Base-by-base conservation (phyloP, 2,888 invertebrate genomes). In the Muscina levida region DNA sequence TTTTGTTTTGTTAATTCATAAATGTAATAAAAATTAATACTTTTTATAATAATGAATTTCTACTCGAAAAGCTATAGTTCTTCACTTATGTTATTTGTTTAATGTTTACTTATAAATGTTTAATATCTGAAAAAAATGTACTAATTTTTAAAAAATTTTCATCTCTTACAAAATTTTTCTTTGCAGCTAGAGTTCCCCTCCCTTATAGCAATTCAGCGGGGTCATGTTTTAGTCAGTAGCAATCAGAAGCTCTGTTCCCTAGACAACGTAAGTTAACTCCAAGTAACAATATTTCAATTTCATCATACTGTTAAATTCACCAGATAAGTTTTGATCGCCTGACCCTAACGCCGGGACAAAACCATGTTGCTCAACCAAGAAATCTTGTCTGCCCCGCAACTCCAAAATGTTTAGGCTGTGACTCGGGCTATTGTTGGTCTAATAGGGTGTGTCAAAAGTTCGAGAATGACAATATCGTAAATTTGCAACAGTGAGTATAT, bases 191-290 rank as follows among this genome's bases (percentile, higher is more conserved):
- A 96, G 37, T 92, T 97, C 8, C 92, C 91, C 70, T 94, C 93
- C 42, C 91, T 97, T 56, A 91, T 93, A 0, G 93, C 94, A 84
- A 96, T 98, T 82, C 93, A 94, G 82, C 92, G 95, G 73, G 98
- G 98, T 0, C 95, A 94, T 3, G 95, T 97, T 0, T 93, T 95
- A 24, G 93, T 98, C 53, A 94, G 94, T 87, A 93, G 93, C 77
- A 95, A 95, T 87, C 93, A 94, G 0, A 92, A 93, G 46, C 92
- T 98, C 0, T 98, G 98, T 88, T 95, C 94, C 87, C 91, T 94
- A 0, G 92, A 95, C 57, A 83, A 83, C 73, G 90, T 90, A 86
- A 80, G 76, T 70, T 22, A 51, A 37, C 48, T 57, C 4, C 15
- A 5, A 13, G n/a, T n/a, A n/a, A n/a, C n/a, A n/a, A n/a, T n/a